phyloP scores from a whole-genome alignment of 2,113 vertebrate species.

The Syrrhaptes paradoxus region DNA sequence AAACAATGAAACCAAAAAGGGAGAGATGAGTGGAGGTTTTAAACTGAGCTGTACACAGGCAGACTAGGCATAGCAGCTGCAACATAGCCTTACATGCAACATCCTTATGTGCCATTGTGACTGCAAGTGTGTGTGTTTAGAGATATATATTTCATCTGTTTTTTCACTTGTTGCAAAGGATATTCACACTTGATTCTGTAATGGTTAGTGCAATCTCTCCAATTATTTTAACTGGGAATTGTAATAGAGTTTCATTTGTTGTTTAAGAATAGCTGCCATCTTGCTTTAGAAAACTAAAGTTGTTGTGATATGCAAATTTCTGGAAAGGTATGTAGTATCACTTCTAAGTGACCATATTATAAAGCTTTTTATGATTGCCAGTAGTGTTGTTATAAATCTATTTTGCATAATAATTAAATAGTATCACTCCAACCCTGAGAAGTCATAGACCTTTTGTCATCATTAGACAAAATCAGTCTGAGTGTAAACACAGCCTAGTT shows the following conservation, averaged over 20 bases:
- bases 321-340: not conserved
- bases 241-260: not conserved
- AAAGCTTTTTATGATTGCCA: conserved; percentile 18
- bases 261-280: not conserved
- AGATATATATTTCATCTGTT: not conserved
- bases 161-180: not conserved
- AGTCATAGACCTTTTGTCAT: conserved; percentile 72
- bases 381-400: conserved; percentile 2
- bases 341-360: conserved; percentile 1
- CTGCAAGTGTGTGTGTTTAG: not conserved
- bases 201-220: not conserved
- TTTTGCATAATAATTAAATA: conserved; percentile 73
- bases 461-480: conserved; percentile 74
- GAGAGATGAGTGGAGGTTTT: not conserved
- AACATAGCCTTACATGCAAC: not conserved
- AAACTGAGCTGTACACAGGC: accelerated
- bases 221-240: not conserved
- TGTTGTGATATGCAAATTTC: not conserved
- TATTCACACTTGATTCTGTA: accelerated
- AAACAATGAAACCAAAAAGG: not conserved
- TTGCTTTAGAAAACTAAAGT: not conserved
- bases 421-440: conserved; percentile 21
- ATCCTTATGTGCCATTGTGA: not conserved
- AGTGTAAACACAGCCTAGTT: conserved; percentile 80
- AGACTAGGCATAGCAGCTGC: not conserved